phyloP scores from a whole-genome alignment of 1,140 invertebrate genomes.

The Drosophila auraria region DNA sequence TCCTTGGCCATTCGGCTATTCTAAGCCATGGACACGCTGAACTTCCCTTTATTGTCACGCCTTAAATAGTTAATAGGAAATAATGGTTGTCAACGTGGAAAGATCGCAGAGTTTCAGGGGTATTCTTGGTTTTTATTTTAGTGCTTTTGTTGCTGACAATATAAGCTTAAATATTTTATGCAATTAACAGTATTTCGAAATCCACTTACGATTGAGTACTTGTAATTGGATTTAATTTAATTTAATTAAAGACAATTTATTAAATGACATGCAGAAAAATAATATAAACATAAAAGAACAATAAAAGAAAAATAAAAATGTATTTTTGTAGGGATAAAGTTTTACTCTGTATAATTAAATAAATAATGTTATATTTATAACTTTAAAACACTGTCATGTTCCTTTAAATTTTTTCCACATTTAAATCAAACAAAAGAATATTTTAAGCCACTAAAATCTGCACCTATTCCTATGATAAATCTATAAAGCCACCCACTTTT shows the following conservation, averaged over 20 bases:
- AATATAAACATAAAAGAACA: too few species aligned
- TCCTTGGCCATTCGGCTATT: slow-evolving; percentile 22
- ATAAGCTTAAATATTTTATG: not conserved
- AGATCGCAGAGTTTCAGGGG: slow-evolving; percentile 13
- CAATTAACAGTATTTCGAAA: not conserved
- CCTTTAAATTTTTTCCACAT: not conserved
- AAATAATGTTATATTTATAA: too few species aligned
- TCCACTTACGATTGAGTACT: too few species aligned
- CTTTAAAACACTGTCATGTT: too few species aligned
- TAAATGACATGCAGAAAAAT: too few species aligned
- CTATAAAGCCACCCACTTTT: slow-evolving; percentile 11
- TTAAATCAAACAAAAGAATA: too few species aligned
- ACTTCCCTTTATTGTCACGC: slow-evolving; percentile 56
- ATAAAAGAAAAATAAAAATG: too few species aligned
- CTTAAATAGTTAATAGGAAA: slow-evolving; percentile 74
- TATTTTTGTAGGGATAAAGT: too few species aligned
- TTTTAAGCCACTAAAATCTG: not conserved
- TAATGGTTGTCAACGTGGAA: slow-evolving; percentile 29
- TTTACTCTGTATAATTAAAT: too few species aligned
- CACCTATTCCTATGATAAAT: not conserved
- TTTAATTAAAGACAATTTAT: too few species aligned
- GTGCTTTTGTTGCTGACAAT: not conserved
- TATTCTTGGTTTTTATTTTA: too few species aligned
- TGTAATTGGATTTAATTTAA: too few species aligned
- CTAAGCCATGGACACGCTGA: slow-evolving; percentile 8